phyloP scores from a whole-genome alignment of 1,140 invertebrate species.

The Drosophila varians region DNA sequence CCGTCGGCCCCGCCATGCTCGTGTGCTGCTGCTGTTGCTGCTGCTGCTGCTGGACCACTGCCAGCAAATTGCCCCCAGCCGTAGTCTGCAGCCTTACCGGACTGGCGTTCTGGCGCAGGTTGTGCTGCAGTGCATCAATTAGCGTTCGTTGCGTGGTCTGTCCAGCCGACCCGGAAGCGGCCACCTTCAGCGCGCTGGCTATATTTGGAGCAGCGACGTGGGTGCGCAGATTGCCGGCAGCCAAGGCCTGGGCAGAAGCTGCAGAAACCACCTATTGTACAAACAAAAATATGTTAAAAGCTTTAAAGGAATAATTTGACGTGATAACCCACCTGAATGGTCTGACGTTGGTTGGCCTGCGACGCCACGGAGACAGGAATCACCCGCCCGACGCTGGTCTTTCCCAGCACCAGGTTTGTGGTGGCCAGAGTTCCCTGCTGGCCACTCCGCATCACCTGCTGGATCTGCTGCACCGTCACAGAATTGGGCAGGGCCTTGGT shows the following conservation, averaged over 20 bases:
- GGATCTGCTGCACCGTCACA: constrained; percentile 91
- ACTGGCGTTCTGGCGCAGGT: constrained; percentile 83
- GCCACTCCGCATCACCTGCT: constrained; percentile 89
- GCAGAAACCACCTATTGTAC: constrained; percentile 84
- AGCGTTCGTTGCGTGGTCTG: constrained; percentile 83
- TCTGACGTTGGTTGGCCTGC: constrained; percentile 77
- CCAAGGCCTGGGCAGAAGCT: constrained; percentile 83
- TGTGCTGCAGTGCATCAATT: constrained; percentile 81
- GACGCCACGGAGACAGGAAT: constrained; percentile 82
- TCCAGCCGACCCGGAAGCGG: constrained; percentile 60
- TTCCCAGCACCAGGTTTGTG: constrained; percentile 75
- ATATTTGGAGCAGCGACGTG: constrained; percentile 81
- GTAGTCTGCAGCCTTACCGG: constrained; percentile 84
- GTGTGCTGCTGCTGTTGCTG: constrained; percentile 55
- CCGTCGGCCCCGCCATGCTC: constrained; percentile 44
- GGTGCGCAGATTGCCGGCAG: constrained; percentile 83
- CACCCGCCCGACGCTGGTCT: constrained; percentile 78
- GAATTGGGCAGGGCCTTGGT: constrained; percentile 86
- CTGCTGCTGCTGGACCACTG: constrained; percentile 84
- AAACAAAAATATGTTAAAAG: not conserved
- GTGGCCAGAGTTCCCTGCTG: constrained; percentile 69
- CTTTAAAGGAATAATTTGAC: not conserved
- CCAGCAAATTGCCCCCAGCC: constrained; percentile 83
- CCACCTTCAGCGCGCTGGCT: constrained; percentile 84
- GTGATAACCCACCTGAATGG: constrained; percentile 73